These are phyloP conservation scores for Chaetops frenatus DNA, from an alignment of 2,113 vertebrate species.

Conservation along the genomic window DNA sequence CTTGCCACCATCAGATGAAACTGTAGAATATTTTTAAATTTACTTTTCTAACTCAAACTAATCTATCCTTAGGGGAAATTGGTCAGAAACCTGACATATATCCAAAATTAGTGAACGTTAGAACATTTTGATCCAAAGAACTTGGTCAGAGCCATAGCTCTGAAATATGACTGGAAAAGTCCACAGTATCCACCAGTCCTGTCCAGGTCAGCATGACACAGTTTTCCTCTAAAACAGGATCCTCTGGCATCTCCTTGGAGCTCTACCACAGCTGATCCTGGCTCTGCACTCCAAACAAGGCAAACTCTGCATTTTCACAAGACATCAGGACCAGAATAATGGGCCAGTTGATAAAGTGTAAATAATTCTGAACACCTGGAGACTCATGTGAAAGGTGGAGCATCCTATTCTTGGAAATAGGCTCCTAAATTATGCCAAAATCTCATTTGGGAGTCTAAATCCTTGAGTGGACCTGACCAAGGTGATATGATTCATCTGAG, in stretches of 20 bases:
- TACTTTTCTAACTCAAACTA: neutral
- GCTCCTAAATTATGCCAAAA: neutral
- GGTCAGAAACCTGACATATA: neutral
- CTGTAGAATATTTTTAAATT: neutral
- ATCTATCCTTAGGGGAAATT: neutral
- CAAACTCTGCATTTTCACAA: neutral
- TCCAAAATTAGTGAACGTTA: neutral
- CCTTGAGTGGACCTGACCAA: neutral
- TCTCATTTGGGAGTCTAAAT: neutral
- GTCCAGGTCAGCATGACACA: neutral
- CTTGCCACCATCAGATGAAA: neutral
- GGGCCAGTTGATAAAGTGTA: neutral
- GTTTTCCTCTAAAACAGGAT: neutral
- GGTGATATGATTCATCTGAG: neutral
- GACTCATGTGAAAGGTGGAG: accelerated
- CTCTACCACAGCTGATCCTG: neutral
- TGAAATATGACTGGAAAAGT: neutral
- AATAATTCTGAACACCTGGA: neutral
- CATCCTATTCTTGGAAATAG: neutral
- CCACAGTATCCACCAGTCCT: neutral
- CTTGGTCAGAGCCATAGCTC: neutral
- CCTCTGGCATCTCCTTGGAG: neutral
- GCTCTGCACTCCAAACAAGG: neutral
- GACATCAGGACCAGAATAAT: neutral
- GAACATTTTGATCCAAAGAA: neutral